A percentile compares a stretch with the other conserved stretches of the same genome.
Conservation (phyloP, 2,888 invertebrate genomes). For the Oxycera nigricornis region DNA sequence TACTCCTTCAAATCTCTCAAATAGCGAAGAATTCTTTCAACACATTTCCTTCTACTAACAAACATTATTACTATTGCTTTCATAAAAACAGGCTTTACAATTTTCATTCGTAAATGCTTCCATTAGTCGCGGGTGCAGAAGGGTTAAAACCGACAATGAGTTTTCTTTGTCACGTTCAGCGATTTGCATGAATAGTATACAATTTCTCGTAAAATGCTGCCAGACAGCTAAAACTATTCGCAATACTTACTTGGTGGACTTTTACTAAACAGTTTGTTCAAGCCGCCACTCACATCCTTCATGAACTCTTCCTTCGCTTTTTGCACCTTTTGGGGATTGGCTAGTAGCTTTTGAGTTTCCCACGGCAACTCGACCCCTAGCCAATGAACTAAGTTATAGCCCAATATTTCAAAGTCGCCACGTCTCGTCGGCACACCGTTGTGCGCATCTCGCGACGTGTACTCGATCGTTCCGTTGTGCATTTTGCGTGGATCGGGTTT, state of each 20-base stretch:
- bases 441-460: slow-evolving; percentile 95
- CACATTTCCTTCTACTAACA: no score
- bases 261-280: slow-evolving; percentile 57
- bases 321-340: slow-evolving; percentile 70
- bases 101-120: no score
- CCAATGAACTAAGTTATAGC: slow-evolving; percentile 95
- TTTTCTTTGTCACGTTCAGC: no score
- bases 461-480: slow-evolving; percentile 97
- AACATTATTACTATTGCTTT: no score
- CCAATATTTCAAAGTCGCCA: slow-evolving; percentile 93
- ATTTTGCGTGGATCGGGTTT: slow-evolving; percentile 90
- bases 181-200: no score
- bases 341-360: slow-evolving; percentile 70
- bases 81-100: no score
- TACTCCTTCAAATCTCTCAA: no score
- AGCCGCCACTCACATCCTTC: slow-evolving; percentile 59
- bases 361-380: slow-evolving; percentile 83
- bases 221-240: no score
- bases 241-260: slow-evolving; percentile 60
- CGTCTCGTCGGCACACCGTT: slow-evolving; percentile 86
- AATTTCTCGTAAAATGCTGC: no score
- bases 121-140: no score
- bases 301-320: slow-evolving; percentile 74
- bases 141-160: no score
- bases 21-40: no score